Percentiles rank a stretch among this genome's conserved stretches.
Conservation (phyloP, 2,888 invertebrate genomes). For the Deilephila porcellus region DNA sequence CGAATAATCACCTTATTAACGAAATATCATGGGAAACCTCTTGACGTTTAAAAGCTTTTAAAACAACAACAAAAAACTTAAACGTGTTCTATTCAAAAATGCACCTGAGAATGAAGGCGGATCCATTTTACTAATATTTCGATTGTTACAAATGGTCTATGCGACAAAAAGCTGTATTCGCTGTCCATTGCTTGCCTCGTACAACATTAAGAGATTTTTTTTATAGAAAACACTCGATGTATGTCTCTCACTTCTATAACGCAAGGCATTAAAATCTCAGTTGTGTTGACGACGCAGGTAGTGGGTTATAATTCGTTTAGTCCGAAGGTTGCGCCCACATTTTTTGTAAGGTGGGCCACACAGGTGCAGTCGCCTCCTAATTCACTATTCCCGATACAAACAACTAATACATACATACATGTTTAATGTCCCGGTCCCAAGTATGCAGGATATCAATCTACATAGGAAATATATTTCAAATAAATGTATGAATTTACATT, state of each 20-base stretch:
- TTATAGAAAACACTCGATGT: constrained; percentile 49
- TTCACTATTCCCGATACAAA: constrained; percentile 79
- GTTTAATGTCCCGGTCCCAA: constrained; percentile 58
- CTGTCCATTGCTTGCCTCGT: constrained; percentile 48
- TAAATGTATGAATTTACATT: constrained; percentile 10
- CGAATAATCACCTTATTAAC: constrained; percentile 72
- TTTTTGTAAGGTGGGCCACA: constrained; percentile 79
- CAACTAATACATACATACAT: constrained; percentile 59
- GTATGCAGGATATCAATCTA: constrained; percentile 25
- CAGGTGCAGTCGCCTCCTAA: constrained; percentile 79
- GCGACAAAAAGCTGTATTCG: constrained; percentile 33
- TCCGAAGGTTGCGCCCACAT: constrained; percentile 77
- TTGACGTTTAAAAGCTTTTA: constrained; percentile 75
- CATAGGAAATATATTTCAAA: constrained; percentile 23
- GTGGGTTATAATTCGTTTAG: constrained; percentile 84
- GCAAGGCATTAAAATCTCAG: constrained; percentile 40
- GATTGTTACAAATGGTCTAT: constrained; percentile 75
- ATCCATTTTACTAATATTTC: constrained; percentile 81
- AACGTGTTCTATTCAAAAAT: constrained; percentile 82
- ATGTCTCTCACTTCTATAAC: constrained; percentile 37
- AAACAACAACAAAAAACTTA: constrained; percentile 77
- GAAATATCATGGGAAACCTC: constrained; percentile 74
- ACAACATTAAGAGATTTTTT: background rate
- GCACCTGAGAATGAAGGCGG: constrained; percentile 85
- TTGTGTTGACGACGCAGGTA: constrained; percentile 74